phyloP scores from a whole-genome alignment of 2,113 vertebrate species.

The Pseudonaja textilis region DNA sequence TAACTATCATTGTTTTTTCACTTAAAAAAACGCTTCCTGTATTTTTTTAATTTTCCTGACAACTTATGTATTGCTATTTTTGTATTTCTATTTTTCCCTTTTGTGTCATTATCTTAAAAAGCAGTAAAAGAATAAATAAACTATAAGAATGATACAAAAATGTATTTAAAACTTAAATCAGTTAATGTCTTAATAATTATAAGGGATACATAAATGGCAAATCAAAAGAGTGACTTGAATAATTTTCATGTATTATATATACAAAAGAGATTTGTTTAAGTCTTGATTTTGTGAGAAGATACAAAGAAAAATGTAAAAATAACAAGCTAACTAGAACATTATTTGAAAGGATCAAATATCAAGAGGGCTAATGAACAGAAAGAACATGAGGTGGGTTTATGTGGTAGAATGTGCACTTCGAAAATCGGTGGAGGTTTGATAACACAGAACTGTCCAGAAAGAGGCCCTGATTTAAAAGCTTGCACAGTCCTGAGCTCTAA shows the following conservation, averaged over 20 bases:
- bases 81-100: neutral
- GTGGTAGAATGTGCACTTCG: neutral
- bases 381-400: neutral
- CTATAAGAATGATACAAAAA: neutral
- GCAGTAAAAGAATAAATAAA: neutral
- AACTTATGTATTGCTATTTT: neutral
- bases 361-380: neutral
- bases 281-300: neutral
- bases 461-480: neutral
- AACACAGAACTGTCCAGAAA: neutral
- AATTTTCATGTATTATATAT: neutral
- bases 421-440: neutral
- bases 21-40: neutral
- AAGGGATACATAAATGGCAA: neutral
- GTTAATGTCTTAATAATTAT: neutral
- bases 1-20: neutral
- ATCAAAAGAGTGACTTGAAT: neutral
- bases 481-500: neutral
- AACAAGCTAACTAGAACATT: neutral
- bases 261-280: neutral
- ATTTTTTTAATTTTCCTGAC: neutral
- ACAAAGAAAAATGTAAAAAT: neutral
- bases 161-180: neutral
- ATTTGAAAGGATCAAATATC: neutral
- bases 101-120: neutral